Conservation (phyloP, 2,797 vertebrate species). For the Alcedo quadribrachys region DNA sequence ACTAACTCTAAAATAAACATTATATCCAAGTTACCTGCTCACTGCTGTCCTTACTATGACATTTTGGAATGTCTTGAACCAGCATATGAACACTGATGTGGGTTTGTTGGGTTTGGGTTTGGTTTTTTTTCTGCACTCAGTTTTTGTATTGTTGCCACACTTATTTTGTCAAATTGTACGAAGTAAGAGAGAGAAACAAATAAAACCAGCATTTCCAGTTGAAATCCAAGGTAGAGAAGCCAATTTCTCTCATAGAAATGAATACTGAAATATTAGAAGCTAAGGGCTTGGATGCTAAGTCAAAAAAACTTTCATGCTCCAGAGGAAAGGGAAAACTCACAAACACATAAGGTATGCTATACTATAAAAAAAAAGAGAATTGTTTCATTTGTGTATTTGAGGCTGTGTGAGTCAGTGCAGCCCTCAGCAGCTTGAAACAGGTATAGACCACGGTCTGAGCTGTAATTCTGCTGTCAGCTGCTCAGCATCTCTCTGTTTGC, state of each 20-base stretch:
- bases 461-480: background rate
- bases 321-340: background rate
- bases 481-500: background rate
- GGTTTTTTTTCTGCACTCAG: background rate
- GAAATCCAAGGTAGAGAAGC: background rate
- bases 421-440: background rate
- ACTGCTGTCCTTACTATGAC: conserved; percentile 19
- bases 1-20: conserved; percentile 66
- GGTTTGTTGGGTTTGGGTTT: background rate
- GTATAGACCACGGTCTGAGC: background rate
- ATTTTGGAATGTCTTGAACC: conserved; percentile 49
- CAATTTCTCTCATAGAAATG: background rate
- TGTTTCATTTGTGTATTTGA: fast-evolving
- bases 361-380: background rate
- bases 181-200: background rate
- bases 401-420: background rate
- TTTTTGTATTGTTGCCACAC: background rate
- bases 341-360: background rate
- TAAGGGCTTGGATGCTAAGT: background rate
- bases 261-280: background rate
- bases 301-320: background rate
- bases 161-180: background rate
- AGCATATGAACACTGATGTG: background rate
- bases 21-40: conserved; percentile 60
- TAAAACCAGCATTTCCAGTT: background rate